A percentile compares a stretch with the other conserved stretches of the same genome.
These are phyloP conservation scores for Poeciliopsis presidionis DNA, from an alignment of 2,797 vertebrate genomes.

Conservation along the genomic window DNA sequence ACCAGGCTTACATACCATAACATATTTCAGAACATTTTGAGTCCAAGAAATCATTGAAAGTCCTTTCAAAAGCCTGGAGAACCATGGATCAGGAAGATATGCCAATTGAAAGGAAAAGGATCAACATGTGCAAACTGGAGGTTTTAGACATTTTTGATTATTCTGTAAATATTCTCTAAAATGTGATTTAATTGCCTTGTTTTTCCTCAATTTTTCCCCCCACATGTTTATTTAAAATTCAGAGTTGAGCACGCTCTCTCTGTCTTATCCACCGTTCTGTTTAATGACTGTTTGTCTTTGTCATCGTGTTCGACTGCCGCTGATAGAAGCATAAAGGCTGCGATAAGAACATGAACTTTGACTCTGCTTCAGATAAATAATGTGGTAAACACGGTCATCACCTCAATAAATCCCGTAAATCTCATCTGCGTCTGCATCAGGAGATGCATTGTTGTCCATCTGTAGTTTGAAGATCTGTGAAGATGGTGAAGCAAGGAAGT, in stretches of 20 bases:
- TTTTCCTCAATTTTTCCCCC: not conserved
- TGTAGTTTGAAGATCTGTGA: not conserved
- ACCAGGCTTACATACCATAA: not conserved
- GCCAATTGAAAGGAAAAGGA: not conserved
- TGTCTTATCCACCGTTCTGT: conserved; percentile 14
- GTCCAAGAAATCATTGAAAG: not conserved
- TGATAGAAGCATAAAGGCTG: conserved; percentile 28
- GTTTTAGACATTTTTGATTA: not conserved
- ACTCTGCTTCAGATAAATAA: conserved; percentile 38
- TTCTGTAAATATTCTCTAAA: not conserved
- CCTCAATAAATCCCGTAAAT: conserved; percentile 36
- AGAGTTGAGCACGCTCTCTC: not conserved
- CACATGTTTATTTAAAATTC: conserved; percentile 6
- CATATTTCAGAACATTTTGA: not conserved
- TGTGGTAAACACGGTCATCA: conserved; percentile 30
- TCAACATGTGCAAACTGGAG: not conserved
- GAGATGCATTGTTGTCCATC: conserved; percentile 35
- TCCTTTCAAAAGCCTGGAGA: not conserved
- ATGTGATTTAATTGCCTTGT: not conserved
- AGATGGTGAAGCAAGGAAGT: not conserved
- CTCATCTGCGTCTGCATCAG: conserved; percentile 16
- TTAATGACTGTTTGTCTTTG: conserved; percentile 62
- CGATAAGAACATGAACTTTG: conserved; percentile 62
- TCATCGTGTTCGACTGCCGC: conserved; percentile 48
- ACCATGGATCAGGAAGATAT: too few species aligned